phyloP scores from a whole-genome alignment of 2,888 invertebrate species.

The Stenchaetothrips biformis region DNA sequence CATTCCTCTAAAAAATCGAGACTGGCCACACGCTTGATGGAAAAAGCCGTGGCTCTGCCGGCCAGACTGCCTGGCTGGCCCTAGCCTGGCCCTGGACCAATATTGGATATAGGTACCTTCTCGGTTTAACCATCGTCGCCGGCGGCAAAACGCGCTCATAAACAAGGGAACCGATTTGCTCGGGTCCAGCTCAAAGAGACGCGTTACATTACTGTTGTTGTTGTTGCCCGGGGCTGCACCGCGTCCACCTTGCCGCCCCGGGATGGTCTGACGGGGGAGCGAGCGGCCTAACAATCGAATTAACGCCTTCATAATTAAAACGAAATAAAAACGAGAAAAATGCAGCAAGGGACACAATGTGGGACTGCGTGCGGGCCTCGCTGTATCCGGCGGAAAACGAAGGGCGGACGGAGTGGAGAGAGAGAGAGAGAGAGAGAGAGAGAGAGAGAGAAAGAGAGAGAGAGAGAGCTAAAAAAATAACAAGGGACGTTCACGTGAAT shows the following conservation, averaged over 20 bases:
- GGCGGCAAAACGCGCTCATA: neutral
- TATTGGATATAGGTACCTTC: constrained; percentile 19
- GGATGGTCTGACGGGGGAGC: neutral
- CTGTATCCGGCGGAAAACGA: neutral
- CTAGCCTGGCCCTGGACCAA: neutral
- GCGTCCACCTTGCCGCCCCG: neutral
- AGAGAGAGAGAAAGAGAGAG: neutral
- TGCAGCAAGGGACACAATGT: neutral
- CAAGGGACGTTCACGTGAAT: neutral
- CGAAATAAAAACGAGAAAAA: neutral
- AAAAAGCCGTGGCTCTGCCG: no score
- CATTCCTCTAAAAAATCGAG: no score
- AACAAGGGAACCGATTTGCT: constrained; percentile 18
- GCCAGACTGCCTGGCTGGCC: neutral
- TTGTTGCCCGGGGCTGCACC: neutral
- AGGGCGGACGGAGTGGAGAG: neutral
- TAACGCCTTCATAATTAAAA: constrained; percentile 13
- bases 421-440: neutral
- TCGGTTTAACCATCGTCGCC: neutral
- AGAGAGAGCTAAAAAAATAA: neutral
- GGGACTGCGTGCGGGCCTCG: neutral
- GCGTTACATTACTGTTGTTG: neutral
- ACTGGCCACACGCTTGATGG: no score
- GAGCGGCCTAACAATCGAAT: constrained; percentile 10
- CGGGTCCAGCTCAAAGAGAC: neutral